Evolutionary conservation across 1,140 invertebrate species (phyloP).

Genomic region (Aphis gossypii): DNA sequence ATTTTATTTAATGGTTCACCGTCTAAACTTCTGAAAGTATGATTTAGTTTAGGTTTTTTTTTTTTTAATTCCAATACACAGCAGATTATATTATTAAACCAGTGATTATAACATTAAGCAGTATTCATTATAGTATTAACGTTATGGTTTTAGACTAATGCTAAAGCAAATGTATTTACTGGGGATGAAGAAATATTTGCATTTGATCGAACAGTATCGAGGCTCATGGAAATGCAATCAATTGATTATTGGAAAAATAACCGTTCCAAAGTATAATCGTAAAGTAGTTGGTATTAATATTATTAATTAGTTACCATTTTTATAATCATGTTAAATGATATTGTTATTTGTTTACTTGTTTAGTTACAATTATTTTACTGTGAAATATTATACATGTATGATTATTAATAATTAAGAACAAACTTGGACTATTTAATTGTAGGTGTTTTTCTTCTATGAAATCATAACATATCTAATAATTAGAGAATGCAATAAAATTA

Average conservation of each 20-base stretch:
- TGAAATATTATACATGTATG: background rate
- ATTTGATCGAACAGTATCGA: slow-evolving; percentile 90
- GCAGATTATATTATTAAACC: background rate
- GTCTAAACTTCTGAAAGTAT: background rate
- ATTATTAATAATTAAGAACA: background rate
- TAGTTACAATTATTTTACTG: background rate
- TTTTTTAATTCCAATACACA: too few species aligned
- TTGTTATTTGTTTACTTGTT: background rate
- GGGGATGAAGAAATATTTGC: slow-evolving; percentile 98
- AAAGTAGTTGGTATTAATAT: background rate
- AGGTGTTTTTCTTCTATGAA: background rate
- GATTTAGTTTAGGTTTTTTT: too few species aligned
- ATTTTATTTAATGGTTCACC: background rate
- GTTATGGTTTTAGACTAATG: slow-evolving; percentile 67
- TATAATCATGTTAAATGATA: background rate
- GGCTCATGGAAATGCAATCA: slow-evolving; percentile 95
- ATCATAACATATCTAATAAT: background rate
- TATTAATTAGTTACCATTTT: background rate
- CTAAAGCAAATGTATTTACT: slow-evolving; percentile 88
- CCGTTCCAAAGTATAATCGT: slow-evolving; percentile 27
- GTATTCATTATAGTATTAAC: background rate
- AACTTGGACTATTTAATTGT: background rate
- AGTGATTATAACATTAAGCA: background rate
- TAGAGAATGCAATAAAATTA: background rate
- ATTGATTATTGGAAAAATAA: slow-evolving; percentile 85